Percentiles rank a stretch among this genome's conserved stretches.
Conservation (phyloP, 2,113 vertebrate genomes). For the Glaucidium brasilianum region DNA sequence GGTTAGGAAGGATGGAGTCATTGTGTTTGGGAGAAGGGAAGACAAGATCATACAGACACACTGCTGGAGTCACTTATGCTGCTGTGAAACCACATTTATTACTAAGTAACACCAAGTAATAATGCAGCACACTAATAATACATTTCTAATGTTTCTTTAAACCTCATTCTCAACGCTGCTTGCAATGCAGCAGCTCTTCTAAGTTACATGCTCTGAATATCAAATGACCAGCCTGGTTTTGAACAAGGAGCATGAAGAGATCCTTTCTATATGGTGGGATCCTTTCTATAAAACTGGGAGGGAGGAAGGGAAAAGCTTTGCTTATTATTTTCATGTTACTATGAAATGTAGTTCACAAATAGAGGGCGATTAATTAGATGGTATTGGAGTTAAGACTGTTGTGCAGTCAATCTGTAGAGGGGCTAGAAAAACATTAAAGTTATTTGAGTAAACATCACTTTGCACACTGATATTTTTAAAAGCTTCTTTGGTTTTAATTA, state of each 20-base stretch:
- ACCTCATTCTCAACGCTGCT: neutral
- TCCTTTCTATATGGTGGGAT: neutral
- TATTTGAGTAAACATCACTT: neutral
- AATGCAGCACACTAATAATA: neutral
- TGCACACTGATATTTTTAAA: neutral
- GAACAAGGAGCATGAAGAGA: neutral
- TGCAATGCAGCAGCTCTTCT: neutral
- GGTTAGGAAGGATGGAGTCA: neutral
- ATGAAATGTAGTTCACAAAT: neutral
- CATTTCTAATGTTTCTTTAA: conserved; percentile 15
- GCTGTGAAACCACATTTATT: neutral
- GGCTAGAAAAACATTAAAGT: neutral
- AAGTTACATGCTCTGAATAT: neutral
- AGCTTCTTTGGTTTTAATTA: conserved; percentile 36
- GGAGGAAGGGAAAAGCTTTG: neutral
- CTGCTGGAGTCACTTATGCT: neutral
- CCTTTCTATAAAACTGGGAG: neutral
- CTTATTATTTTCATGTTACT: neutral
- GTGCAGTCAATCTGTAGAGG: neutral
- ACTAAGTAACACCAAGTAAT: neutral
- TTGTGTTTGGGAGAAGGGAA: neutral
- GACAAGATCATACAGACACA: neutral
- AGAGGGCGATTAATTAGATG: neutral
- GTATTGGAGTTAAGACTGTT: neutral
- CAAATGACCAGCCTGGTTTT: neutral